phyloP scores from a whole-genome alignment of 2,888 invertebrate genomes.

The Ditula angustiorana region DNA sequence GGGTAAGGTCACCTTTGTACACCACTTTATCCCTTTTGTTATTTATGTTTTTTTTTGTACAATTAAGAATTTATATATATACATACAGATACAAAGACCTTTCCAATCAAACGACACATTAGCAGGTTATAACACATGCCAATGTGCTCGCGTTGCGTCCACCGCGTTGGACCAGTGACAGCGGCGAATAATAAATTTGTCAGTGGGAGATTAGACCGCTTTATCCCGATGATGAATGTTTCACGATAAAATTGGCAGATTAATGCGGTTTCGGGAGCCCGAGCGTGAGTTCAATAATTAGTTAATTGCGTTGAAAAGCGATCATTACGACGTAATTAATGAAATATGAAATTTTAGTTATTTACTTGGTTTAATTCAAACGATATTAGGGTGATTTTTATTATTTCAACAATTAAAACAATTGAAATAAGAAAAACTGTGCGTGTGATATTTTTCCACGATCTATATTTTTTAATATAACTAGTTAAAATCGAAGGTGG shows the following conservation, averaged over 20 bases:
- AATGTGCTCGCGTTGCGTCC: conserved; percentile 1
- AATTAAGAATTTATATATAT: too few species aligned
- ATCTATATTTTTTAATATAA: too few species aligned
- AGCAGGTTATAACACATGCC: conserved; percentile 1
- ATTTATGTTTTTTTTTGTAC: too few species aligned
- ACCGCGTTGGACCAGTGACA: conserved; percentile 2
- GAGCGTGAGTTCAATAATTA: background rate
- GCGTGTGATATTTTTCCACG: too few species aligned
- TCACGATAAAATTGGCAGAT: conserved; percentile 9
- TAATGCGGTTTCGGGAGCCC: background rate
- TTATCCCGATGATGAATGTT: conserved; percentile 6
- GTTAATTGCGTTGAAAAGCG: background rate
- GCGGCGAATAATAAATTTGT: conserved; percentile 23
- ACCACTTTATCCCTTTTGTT: too few species aligned
- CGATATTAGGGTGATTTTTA: too few species aligned
- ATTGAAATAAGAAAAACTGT: too few species aligned
- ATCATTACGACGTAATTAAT: background rate
- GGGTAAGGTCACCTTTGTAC: too few species aligned
- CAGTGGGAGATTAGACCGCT: conserved; percentile 10
- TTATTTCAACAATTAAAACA: too few species aligned
- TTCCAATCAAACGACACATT: background rate
- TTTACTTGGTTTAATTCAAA: too few species aligned
- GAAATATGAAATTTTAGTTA: background rate
- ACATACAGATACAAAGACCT: too few species aligned
- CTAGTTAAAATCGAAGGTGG: too few species aligned